Evolutionary conservation across 2,888 invertebrate genomes (phyloP).

Genomic region (Stenchaetothrips biformis): DNA sequence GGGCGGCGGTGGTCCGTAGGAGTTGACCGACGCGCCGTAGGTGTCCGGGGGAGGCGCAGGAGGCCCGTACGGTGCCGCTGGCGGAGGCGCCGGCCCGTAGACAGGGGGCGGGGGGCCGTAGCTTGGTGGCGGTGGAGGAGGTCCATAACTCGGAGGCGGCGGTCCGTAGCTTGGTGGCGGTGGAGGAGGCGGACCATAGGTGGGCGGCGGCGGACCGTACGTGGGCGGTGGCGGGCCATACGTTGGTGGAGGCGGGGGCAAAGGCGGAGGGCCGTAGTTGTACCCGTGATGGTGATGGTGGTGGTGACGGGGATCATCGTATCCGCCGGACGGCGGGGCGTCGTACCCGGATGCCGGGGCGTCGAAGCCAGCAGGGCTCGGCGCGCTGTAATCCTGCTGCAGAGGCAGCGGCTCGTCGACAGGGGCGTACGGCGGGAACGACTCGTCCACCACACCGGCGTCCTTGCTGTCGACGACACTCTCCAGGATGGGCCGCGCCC

Average conservation of each 20-base stretch:
- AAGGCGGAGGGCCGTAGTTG: not conserved
- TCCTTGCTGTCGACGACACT: not conserved
- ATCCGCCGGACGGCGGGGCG: not conserved
- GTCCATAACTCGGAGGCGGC: not conserved
- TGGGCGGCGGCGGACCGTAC: not conserved
- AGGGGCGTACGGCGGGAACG: not conserved
- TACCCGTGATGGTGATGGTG: not conserved
- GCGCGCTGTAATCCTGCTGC: not conserved
- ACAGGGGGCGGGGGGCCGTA: not conserved
- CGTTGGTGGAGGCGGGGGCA: no score
- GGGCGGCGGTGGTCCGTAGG: not conserved
- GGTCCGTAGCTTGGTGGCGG: not conserved
- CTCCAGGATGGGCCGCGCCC: not conserved
- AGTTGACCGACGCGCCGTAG: not conserved
- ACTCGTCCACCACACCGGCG: not conserved
- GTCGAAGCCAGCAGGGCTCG: not conserved
- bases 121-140: not conserved
- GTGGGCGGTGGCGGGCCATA: no score
- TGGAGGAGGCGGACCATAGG: not conserved
- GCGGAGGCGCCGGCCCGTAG: not conserved
- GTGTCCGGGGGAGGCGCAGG: not conserved
- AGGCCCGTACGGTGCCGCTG: not conserved
- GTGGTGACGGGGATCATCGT: not conserved
- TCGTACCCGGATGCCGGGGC: not conserved
- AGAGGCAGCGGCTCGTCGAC: not conserved